A percentile compares a stretch with the other conserved stretches of the same genome.
Conservation (phyloP, 23 tunicate species). For the Trididemnum miniatum region DNA sequence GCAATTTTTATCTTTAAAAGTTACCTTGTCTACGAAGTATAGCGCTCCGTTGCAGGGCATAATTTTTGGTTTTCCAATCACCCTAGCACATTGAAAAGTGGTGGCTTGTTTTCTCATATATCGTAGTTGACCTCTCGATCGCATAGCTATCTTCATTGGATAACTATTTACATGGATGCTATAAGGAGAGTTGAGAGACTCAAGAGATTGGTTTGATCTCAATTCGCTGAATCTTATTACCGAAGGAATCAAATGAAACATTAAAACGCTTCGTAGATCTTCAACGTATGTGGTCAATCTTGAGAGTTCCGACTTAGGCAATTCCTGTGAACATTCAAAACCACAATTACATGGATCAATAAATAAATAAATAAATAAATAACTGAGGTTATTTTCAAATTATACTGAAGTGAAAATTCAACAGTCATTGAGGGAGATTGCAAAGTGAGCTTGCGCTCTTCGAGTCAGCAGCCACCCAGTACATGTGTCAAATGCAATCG, state of each 20-base stretch:
- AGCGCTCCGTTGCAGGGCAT: conserved; percentile 60
- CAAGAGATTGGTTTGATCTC: conserved; percentile 6
- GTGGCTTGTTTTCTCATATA: conserved; percentile 8
- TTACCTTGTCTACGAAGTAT: conserved; percentile 45
- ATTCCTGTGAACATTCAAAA: too few relatives aligned
- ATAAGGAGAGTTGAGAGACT: conserved; percentile 34
- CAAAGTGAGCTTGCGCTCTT: too few relatives aligned
- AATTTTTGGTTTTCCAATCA: conserved; percentile 21
- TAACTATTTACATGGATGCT: conserved; percentile 22
- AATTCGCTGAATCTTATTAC: conserved; percentile 1
- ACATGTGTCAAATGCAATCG: too few relatives aligned
- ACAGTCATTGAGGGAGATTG: too few relatives aligned
- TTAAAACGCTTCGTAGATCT: conserved; percentile 33
- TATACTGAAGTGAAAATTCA: too few relatives aligned
- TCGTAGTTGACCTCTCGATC: background rate
- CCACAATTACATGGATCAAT: too few relatives aligned
- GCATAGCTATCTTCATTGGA: background rate
- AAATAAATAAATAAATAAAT: too few relatives aligned
- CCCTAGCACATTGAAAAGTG: conserved; percentile 46
- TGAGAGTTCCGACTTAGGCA: background rate
- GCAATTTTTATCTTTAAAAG: too few relatives aligned
- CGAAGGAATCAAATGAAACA: conserved; percentile 49
- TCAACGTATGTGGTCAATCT: conserved; percentile 30
- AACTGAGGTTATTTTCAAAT: too few relatives aligned
- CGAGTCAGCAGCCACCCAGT: too few relatives aligned